Percentiles rank a stretch among this genome's conserved stretches.
Conservation (phyloP, 2,113 vertebrate species). For the Paedocypris sp. region DNA sequence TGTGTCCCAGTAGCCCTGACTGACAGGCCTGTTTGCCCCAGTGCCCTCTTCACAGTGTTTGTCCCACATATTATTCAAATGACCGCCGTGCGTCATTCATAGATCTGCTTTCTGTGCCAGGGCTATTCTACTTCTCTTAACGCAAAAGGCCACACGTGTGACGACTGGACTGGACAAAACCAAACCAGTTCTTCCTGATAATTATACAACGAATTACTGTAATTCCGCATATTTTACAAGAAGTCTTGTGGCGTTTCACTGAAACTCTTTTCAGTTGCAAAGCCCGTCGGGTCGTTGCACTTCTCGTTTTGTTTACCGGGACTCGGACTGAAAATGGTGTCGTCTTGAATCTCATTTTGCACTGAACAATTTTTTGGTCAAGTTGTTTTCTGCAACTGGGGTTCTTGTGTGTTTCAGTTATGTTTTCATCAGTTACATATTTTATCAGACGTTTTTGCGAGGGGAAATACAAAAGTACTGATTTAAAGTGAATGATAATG, state of each 20-base stretch:
- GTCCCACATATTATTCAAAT: slow-evolving; percentile 34
- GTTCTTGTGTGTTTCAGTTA: too few species aligned
- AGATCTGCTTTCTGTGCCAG: neutral
- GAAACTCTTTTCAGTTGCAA: neutral
- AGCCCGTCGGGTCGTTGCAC: too few species aligned
- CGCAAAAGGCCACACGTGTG: neutral
- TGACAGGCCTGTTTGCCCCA: slow-evolving; percentile 18
- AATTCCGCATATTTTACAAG: neutral
- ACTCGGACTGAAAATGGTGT: too few species aligned
- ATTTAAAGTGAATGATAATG: too few species aligned
- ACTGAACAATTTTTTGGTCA: too few species aligned
- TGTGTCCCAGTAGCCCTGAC: neutral
- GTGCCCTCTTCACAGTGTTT: slow-evolving; percentile 9
- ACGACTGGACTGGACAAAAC: neutral
- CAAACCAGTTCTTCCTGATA: neutral
- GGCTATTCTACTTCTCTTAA: neutral
- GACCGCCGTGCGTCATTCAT: slow-evolving; percentile 12
- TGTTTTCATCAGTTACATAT: too few species aligned
- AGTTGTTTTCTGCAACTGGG: too few species aligned
- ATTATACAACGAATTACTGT: neutral
- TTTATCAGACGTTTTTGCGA: too few species aligned
- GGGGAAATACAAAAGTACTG: too few species aligned
- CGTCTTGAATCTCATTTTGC: too few species aligned
- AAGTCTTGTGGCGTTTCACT: neutral
- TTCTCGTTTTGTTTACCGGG: too few species aligned